Percentiles rank a stretch among this genome's conserved stretches.
Evolutionary conservation across 2,113 vertebrate genomes (phyloP).

Genomic region (Xyrauchen texanus): DNA sequence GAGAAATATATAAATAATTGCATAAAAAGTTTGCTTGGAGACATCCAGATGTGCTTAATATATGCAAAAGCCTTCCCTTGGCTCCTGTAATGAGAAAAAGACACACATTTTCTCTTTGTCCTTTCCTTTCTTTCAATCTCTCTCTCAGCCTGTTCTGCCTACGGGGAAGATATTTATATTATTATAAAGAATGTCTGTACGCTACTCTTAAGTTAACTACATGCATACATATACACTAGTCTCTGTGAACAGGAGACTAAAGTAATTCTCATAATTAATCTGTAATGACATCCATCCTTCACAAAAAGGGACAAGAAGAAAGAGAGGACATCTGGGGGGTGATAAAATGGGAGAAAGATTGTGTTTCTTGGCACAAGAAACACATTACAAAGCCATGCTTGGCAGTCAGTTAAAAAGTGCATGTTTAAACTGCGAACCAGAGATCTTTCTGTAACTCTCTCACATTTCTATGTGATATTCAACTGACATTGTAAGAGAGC

Average conservation of each 20-base stretch:
- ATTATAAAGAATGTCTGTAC: constrained; percentile 9
- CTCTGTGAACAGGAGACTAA: background rate
- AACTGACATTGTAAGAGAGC: constrained; percentile 2
- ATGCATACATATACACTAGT: background rate
- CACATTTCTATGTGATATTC: constrained; percentile 38
- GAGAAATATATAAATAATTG: background rate
- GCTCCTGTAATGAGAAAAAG: constrained; percentile 15
- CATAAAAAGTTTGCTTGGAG: constrained; percentile 11
- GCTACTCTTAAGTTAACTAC: background rate
- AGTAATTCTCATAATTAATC: constrained; percentile 16
- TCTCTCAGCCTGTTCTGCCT: background rate
- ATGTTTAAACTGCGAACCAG: constrained; percentile 10
- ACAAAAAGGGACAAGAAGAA: background rate
- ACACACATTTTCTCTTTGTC: background rate
- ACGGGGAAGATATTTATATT: background rate
- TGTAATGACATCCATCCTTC: background rate
- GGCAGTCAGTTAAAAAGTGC: constrained; percentile 23
- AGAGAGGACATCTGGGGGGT: background rate
- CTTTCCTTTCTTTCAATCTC: background rate
- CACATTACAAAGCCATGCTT: constrained; percentile 13
- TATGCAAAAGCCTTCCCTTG: constrained; percentile 6
- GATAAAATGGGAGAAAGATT: background rate
- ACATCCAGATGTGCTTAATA: constrained; percentile 5
- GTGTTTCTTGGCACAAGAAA: constrained; percentile 10
- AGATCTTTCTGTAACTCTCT: constrained; percentile 7